These are phyloP conservation scores for Trichonephila clavipes DNA, from an alignment of 1,140 invertebrate species.

Conservation along the genomic window DNA sequence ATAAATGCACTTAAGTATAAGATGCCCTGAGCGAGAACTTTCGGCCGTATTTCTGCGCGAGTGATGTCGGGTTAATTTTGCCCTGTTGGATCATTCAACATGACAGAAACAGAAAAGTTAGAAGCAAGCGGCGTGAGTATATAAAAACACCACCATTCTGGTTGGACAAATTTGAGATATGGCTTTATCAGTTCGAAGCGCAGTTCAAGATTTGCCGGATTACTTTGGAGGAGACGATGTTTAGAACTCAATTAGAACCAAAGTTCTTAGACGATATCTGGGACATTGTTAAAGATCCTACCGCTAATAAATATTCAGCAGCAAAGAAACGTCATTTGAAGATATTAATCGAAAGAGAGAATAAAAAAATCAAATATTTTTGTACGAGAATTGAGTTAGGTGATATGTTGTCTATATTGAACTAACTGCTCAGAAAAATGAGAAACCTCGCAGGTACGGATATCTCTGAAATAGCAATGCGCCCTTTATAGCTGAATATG, in stretches of 20 bases:
- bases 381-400: neutral
- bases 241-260: slow-evolving; percentile 36
- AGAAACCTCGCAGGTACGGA: no score
- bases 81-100: no score
- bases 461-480: no score
- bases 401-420: slow-evolving; percentile 10
- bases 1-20: no score
- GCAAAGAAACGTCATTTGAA: no score
- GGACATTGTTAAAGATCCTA: slow-evolving; percentile 26
- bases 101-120: no score
- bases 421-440: slow-evolving; percentile 31
- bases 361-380: neutral
- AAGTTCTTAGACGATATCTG: slow-evolving; percentile 27
- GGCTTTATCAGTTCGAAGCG: slow-evolving; percentile 57
- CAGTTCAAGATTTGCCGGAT: slow-evolving; percentile 28
- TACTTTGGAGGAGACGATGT: no score
- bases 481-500: no score
- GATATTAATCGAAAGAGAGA: no score
- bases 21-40: no score
- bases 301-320: neutral
- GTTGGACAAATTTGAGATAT: slow-evolving; percentile 39
- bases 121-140: neutral
- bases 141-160: slow-evolving; percentile 60
- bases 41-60: no score
- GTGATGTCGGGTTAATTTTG: no score